Conservation (phyloP, 2,113 vertebrate genomes). For the Sclerurus mexicanus region DNA sequence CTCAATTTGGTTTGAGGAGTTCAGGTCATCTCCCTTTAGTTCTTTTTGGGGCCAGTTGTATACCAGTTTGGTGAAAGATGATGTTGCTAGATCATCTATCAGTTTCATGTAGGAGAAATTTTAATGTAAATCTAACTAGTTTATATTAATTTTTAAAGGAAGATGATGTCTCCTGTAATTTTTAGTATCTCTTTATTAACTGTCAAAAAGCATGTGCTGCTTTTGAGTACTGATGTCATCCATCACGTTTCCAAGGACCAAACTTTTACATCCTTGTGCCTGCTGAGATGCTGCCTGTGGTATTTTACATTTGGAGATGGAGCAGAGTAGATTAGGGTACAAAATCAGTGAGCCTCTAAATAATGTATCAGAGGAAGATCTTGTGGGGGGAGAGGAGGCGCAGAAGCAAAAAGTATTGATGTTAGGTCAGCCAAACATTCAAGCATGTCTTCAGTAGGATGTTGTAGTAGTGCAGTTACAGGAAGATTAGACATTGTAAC, state of each 20-base stretch:
- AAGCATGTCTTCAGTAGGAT: not conserved
- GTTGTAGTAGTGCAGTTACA: not conserved
- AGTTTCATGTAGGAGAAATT: not conserved
- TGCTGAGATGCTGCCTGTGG: not conserved
- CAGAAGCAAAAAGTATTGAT: not conserved
- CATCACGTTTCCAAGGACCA: not conserved
- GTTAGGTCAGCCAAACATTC: not conserved
- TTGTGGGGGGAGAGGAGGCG: not conserved
- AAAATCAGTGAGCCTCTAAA: not conserved
- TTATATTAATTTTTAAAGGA: not conserved
- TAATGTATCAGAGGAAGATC: not conserved
- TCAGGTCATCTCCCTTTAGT: not conserved
- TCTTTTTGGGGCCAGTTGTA: not conserved
- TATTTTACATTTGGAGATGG: not conserved
- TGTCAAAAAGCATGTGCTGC: not conserved
- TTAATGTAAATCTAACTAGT: not conserved
- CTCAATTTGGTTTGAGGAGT: not conserved
- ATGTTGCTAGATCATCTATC: accelerated
- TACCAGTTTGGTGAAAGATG: not conserved
- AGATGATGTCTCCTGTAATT: accelerated
- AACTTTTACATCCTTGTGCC: not conserved
- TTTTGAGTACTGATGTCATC: not conserved
- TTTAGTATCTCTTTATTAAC: not conserved
- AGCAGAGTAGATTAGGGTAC: not conserved
- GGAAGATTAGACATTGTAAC: not conserved